These are phyloP conservation scores for Xanthia icteritia DNA, from an alignment of 2,888 invertebrate genomes.

Conservation along the genomic window DNA sequence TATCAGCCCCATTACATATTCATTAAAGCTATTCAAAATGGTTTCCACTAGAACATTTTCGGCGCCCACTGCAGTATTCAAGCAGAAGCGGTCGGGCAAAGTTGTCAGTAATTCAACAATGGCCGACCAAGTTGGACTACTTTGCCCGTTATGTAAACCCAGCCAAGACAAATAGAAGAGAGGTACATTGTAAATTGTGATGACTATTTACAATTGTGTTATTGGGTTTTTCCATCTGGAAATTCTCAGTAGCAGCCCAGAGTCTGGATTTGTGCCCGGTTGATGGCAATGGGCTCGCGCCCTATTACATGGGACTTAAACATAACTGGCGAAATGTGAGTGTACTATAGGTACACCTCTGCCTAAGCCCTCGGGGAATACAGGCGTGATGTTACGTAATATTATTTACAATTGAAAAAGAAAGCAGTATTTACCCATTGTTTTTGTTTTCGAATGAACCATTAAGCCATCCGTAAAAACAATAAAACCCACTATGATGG, in stretches of 20 bases:
- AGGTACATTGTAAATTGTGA: neutral
- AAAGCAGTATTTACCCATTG: neutral
- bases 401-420: neutral
- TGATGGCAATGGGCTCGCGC: no score
- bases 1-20: conserved; percentile 2
- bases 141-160: conserved; percentile 16
- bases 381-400: no score
- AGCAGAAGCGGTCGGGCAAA: neutral
- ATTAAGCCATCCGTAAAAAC: neutral
- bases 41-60: conserved; percentile 28
- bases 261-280: no score
- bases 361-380: no score
- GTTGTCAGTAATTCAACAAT: conserved; percentile 41
- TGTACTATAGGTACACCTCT: no score
- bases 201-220: neutral
- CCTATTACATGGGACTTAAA: no score
- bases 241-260: no score
- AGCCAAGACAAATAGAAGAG: no score
- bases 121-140: conserved; percentile 20
- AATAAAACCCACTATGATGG: neutral
- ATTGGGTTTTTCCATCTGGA: no score
- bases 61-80: conserved; percentile 27
- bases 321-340: no score
- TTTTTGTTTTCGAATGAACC: neutral
- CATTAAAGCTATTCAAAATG: conserved; percentile 23